These are phyloP conservation scores for Ceratina australensis DNA, from an alignment of 1,140 invertebrate genomes.

Conservation along the genomic window DNA sequence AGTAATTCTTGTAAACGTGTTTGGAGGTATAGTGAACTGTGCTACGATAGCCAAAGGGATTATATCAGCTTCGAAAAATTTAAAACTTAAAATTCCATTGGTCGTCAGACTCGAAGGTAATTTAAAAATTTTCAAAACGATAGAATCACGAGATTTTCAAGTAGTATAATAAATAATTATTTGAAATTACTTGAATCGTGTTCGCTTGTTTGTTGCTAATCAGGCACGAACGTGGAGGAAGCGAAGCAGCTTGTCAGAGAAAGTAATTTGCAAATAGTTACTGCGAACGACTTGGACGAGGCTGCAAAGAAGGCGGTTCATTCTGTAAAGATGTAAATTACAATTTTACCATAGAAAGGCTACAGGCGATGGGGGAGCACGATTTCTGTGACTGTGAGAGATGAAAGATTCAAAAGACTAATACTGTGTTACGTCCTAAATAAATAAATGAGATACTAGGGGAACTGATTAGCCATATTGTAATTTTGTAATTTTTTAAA, in stretches of 20 bases:
- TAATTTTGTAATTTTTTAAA: too few relatives aligned
- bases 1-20: slow-evolving; percentile 98
- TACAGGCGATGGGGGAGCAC: too few relatives aligned
- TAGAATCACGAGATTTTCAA: too few relatives aligned
- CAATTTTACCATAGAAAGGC: too few relatives aligned
- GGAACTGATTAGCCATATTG: too few relatives aligned
- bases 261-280: slow-evolving; percentile 90
- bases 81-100: slow-evolving; percentile 91
- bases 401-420: too few relatives aligned
- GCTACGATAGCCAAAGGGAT: slow-evolving; percentile 97
- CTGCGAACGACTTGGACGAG: slow-evolving; percentile 93
- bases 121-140: too few relatives aligned
- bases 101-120: slow-evolving; percentile 96
- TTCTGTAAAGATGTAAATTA: slow-evolving; percentile 76
- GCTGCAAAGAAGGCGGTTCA: slow-evolving; percentile 93
- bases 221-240: slow-evolving; percentile 86
- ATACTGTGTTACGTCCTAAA: too few relatives aligned
- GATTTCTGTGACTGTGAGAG: too few relatives aligned
- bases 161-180: slow-evolving; percentile 5
- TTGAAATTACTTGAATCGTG: slow-evolving; percentile 23
- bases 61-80: slow-evolving; percentile 90
- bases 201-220: slow-evolving; percentile 53
- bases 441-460: too few relatives aligned
- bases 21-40: slow-evolving; percentile 99
- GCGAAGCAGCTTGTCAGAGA: slow-evolving; percentile 88